A percentile compares a stretch with the other conserved stretches of the same genome.
Evolutionary conservation across 2,113 vertebrate species (phyloP).

Genomic region (Pleuronectes platessa): DNA sequence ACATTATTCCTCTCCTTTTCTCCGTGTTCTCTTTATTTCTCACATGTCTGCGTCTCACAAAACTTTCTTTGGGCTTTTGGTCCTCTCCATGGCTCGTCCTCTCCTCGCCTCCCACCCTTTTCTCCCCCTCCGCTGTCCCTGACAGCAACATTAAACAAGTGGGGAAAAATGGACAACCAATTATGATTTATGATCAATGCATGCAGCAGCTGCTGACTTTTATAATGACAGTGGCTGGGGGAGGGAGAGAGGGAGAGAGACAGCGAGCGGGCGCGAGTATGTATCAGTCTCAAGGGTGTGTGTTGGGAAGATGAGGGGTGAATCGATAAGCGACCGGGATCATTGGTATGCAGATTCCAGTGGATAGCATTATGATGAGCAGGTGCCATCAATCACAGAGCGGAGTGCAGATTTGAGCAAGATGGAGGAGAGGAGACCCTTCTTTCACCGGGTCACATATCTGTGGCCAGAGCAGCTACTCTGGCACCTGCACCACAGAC

Average conservation of each 20-base stretch:
- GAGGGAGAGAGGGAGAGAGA: constrained; percentile 35
- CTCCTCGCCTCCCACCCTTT: constrained; percentile 29
- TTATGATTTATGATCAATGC: constrained; percentile 87
- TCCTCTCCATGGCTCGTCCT: constrained; percentile 20
- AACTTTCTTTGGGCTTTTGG: constrained; percentile 59
- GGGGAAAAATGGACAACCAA: constrained; percentile 83
- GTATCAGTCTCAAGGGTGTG: constrained; percentile 47
- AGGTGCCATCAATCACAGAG: constrained; percentile 81
- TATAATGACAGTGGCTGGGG: constrained; percentile 79
- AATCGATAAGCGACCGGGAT: constrained; percentile 76
- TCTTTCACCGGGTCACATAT: constrained; percentile 17
- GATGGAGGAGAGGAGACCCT: constrained; percentile 46
- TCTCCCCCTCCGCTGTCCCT: constrained; percentile 51
- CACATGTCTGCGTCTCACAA: constrained; percentile 38
- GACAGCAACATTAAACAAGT: constrained; percentile 84
- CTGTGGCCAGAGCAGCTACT: constrained; percentile 14
- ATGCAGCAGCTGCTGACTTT: constrained; percentile 80
- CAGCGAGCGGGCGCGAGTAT: constrained; percentile 12
- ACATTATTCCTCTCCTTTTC: neutral
- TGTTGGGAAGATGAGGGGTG: constrained; percentile 61
- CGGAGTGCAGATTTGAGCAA: constrained; percentile 39
- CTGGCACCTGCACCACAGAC: constrained; percentile 1
- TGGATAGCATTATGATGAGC: constrained; percentile 84
- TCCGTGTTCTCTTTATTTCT: constrained; percentile 5
- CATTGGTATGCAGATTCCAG: constrained; percentile 81